Percentiles rank a stretch among this genome's conserved stretches.
Evolutionary conservation across 2,888 invertebrate species (phyloP).

Genomic region (Brachyptera risi): DNA sequence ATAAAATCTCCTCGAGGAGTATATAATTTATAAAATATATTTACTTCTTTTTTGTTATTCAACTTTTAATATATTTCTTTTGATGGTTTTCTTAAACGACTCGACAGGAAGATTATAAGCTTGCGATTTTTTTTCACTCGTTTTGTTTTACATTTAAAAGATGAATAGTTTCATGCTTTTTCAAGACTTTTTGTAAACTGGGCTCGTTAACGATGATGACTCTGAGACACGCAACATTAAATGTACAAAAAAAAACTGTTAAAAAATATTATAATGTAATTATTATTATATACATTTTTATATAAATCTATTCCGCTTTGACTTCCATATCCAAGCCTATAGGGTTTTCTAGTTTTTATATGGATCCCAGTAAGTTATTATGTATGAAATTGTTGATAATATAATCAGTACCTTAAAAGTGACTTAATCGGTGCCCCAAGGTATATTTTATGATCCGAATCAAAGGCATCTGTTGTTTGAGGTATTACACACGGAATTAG

Average conservation of each 20-base stretch:
- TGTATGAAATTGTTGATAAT: neutral
- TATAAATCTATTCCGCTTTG: conserved; percentile 2
- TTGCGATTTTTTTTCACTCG: neutral
- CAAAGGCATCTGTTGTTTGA: no score
- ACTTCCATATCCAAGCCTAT: neutral
- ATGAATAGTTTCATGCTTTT: no score
- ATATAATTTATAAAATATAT: no score
- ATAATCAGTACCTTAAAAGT: no score
- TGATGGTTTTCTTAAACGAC: neutral
- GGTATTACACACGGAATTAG: no score
- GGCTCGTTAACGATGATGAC: neutral
- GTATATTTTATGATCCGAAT: no score
- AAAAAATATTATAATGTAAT: neutral
- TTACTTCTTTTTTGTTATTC: neutral
- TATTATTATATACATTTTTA: neutral
- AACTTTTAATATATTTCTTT: neutral
- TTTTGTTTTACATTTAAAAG: neutral
- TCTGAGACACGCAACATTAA: conserved; percentile 9
- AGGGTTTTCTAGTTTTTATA: no score
- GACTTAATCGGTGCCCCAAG: no score
- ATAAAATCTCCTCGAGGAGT: neutral
- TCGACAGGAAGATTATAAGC: conserved; percentile 9
- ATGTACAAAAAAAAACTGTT: neutral
- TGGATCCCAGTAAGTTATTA: neutral
- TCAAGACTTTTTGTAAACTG: no score